A percentile compares a stretch with the other conserved stretches of the same genome.
Conservation (phyloP, 2,888 invertebrate genomes). For the Oscheius sp. region DNA sequence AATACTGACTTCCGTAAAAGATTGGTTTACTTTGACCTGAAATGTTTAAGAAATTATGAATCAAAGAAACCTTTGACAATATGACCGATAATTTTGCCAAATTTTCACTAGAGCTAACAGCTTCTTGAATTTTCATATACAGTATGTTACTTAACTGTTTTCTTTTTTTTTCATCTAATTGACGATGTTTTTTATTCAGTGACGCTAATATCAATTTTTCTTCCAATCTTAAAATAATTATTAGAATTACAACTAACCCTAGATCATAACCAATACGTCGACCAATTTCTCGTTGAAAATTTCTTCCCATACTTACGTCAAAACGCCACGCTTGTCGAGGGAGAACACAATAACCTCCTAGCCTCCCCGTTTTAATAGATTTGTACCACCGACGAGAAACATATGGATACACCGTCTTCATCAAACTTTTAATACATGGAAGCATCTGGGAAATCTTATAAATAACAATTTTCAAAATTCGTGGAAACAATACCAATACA, state of each 20-base stretch:
- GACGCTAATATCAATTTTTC: constrained; percentile 39
- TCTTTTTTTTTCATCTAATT: constrained; percentile 48
- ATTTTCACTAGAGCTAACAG: constrained; percentile 1
- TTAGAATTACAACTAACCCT: constrained; percentile 26
- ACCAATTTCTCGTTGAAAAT: constrained; percentile 42
- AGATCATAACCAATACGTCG: constrained; percentile 39
- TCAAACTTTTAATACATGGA: too few species aligned
- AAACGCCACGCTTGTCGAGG: constrained; percentile 28
- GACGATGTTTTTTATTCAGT: constrained; percentile 35
- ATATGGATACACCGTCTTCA: too few species aligned
- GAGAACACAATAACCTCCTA: constrained; percentile 15
- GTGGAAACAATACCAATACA: too few species aligned
- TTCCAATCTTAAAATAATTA: constrained; percentile 26
- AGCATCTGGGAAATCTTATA: too few species aligned
- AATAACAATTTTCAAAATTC: too few species aligned
- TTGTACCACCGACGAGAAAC: neutral
- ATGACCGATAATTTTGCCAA: constrained; percentile 8
- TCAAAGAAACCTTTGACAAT: constrained; percentile 9
- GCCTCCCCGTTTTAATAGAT: neutral
- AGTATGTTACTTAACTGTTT: constrained; percentile 34
- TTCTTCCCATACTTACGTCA: constrained; percentile 36
- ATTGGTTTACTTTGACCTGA: constrained; percentile 29
- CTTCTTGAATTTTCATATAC: constrained; percentile 23
- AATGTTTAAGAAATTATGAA: neutral
- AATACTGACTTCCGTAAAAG: constrained; percentile 23